A percentile compares a stretch with the other conserved stretches of the same genome.
phyloP scores from a whole-genome alignment of 2,113 vertebrate genomes.

The Fukomys damarensis region DNA sequence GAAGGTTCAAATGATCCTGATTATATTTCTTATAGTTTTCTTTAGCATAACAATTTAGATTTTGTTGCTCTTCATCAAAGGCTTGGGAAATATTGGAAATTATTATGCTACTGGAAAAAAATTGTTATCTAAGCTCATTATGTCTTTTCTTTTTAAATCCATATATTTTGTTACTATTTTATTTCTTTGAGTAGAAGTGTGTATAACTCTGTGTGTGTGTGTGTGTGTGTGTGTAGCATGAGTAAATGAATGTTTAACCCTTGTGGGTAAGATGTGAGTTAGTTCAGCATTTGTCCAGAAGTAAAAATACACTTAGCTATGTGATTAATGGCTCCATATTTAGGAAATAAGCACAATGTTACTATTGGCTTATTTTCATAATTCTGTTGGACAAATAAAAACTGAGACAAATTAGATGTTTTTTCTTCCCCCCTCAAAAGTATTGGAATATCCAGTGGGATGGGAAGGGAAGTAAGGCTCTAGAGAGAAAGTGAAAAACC shows the following conservation, averaged over 20 bases:
- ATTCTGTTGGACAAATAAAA: background rate
- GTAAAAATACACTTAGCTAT: background rate
- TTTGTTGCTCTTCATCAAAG: background rate
- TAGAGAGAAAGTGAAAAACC: slow-evolving; percentile 38
- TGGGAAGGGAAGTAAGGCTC: slow-evolving; percentile 56
- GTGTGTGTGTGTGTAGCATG: background rate
- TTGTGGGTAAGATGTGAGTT: background rate
- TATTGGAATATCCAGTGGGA: slow-evolving; percentile 45
- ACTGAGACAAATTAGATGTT: background rate
- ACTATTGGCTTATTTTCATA: slow-evolving; percentile 52
- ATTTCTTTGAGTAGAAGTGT: slow-evolving; percentile 39
- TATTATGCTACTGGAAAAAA: background rate
- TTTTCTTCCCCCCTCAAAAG: background rate
- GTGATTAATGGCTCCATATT: slow-evolving; percentile 33
- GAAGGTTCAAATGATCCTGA: background rate
- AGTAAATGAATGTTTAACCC: background rate
- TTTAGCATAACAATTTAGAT: background rate
- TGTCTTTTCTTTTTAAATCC: background rate
- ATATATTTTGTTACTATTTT: slow-evolving; percentile 38
- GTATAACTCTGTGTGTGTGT: background rate
- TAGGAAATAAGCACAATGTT: background rate
- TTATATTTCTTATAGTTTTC: background rate
- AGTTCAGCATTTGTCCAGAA: slow-evolving; percentile 4
- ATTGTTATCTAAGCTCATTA: slow-evolving; percentile 3
- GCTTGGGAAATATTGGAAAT: background rate